Evolutionary conservation across 2,113 vertebrate species (phyloP), one percentile per base, ranked within the genome.

Genomic region (Nesoenas mayeri): DNA sequence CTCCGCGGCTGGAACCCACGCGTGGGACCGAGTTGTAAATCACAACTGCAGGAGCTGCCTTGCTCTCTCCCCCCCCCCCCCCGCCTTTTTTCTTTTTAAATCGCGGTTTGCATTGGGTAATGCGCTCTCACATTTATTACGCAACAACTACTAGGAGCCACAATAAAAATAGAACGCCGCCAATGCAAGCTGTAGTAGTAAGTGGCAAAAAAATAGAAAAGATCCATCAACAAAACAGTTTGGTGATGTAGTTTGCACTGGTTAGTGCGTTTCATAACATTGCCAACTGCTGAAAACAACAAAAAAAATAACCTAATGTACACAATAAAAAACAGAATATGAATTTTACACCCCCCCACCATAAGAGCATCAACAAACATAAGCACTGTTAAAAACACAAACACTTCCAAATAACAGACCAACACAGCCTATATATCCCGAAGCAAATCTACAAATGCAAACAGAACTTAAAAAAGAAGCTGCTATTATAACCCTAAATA

Each of bases 131-230:
- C 54, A 25, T 53, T 82, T 66, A 60, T 96, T 96, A 96, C 75
- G 93, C 96, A 97, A 96, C 94, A 58, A 38, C 95, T 93, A 89
- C 82, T 94, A 77, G 50, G 42, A 79, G 89, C 84, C 11, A 57
- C 85, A 77, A 85, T 82, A 93, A 94, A 96, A 97, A 96, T 84
- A 96, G 93, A 65, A 58, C 25, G 17, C 60, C 18, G 56, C 58
- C 85, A 29, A 51, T 8, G 60, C 62, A 11, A 56, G 85, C 79
- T 34, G 83, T 40, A 72, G 81, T 54, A 91, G 91, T 7, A 24
- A 89, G 74, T 15, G 14, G 72, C 20, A 44, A 64, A 61, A 82
- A 88, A 40, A 90, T 38, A 28, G 28, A 61, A 56, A 31, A 78
- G 88, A 83, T 14, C 28, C 28, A 4, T 17, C 53, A 24, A 38